Evolutionary conservation across 2,797 vertebrate species (phyloP), one percentile per base, ranked within the genome.

Genomic region (Coluber constrictor): DNA sequence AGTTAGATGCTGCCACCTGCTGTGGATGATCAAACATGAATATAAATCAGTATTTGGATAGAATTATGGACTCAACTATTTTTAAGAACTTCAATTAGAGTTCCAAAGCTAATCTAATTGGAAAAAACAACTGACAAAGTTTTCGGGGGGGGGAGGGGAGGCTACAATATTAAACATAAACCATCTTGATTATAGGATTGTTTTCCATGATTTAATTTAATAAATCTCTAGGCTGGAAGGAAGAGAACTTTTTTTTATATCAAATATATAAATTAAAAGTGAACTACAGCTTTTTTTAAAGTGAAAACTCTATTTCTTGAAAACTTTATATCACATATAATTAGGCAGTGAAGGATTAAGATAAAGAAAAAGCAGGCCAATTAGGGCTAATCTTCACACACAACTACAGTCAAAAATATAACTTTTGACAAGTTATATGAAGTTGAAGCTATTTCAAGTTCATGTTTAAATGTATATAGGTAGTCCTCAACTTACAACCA

Each of bases 401-500:
- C 63, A 96, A 94, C 88, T 94, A 95, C 88, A 94, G 1, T 93
- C 94, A 88, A 94, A 92, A 95, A 93, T 4, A 79, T 79, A 93
- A 93, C 63, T 12, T 10, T 92, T 66, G 16, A 83, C 86, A 95
- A 43, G n/a, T n/a, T n/a, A n/a, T n/a, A n/a, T n/a, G n/a, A n/a
- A n/a, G n/a, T n/a, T n/a, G n/a, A n/a, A n/a, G 86, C 90, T 88
- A 88, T 94, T 95, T 70, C 92, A 94, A 95, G 96, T 96, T 97
- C 23, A 10, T 37, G 23, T 54, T n/a, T 93, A 97, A 91, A 94
- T 90, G 93, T 92, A 96, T 95, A 70, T 5, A 70, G 13, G 15
- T 70, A 70, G n/a, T 70, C 66, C n/a, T 32, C 15, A 2, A 70
- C 5, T 70, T 70, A 70, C 29, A 66, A 25, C 12, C 29, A 66